Conservation (phyloP, 2,888 invertebrate genomes). For the Nomada fucata region DNA sequence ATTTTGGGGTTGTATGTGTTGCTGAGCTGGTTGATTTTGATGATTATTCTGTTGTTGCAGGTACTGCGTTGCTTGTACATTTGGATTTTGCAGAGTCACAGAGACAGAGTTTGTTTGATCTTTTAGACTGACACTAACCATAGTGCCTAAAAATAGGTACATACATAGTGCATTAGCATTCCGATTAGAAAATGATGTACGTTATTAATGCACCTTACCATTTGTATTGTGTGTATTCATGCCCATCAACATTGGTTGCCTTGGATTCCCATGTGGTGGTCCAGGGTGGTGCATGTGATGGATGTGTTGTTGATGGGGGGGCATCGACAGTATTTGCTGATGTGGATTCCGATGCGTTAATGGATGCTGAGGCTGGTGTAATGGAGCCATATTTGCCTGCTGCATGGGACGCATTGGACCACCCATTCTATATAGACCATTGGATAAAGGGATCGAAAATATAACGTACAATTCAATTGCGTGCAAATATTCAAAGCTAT, state of each 20-base stretch:
- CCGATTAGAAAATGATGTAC: background rate
- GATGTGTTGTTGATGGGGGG: slow-evolving; percentile 78
- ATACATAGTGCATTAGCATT: too few relatives aligned
- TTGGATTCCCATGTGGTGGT: slow-evolving; percentile 78
- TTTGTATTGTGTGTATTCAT: slow-evolving; percentile 81
- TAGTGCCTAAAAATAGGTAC: slow-evolving; percentile 72
- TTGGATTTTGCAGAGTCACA: slow-evolving; percentile 78
- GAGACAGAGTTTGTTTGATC: slow-evolving; percentile 79
- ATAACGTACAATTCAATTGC: background rate
- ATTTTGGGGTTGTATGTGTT: slow-evolving; percentile 65
- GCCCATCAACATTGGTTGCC: slow-evolving; percentile 86
- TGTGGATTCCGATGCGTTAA: slow-evolving; percentile 81
- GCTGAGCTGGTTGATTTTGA: slow-evolving; percentile 69
- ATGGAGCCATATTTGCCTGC: slow-evolving; percentile 82
- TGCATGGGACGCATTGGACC: slow-evolving; percentile 83
- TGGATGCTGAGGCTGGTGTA: slow-evolving; percentile 81
- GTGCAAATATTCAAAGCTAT: background rate
- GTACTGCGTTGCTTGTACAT: slow-evolving; percentile 75
- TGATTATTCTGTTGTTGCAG: slow-evolving; percentile 72
- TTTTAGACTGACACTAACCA: slow-evolving; percentile 81
- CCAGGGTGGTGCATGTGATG: slow-evolving; percentile 82
- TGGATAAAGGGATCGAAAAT: background rate
- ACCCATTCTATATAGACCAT: slow-evolving; percentile 74
- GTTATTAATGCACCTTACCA: slow-evolving; percentile 43
- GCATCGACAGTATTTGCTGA: slow-evolving; percentile 82